Conservation (phyloP, 2,888 invertebrate genomes). For the Galerucella calmariensis region DNA sequence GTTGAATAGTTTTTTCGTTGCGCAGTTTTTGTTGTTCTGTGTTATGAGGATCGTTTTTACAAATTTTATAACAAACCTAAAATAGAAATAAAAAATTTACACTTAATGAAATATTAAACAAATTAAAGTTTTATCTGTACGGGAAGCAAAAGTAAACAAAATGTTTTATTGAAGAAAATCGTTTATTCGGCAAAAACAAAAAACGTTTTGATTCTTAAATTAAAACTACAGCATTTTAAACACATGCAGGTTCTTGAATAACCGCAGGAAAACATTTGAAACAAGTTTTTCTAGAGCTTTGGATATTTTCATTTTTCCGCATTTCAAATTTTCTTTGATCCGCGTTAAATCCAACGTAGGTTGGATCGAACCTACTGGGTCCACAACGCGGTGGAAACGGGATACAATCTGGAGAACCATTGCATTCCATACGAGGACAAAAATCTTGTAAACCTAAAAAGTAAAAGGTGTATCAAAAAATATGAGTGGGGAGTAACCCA, state of each 20-base stretch:
- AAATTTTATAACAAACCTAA: conserved; percentile 52
- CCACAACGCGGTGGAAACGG: conserved; percentile 66
- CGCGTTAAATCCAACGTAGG: neutral
- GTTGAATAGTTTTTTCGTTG: conserved; percentile 33
- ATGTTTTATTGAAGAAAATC: no score
- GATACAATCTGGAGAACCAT: conserved; percentile 65
- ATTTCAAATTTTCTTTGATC: neutral
- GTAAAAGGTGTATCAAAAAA: neutral
- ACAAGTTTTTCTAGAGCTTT: neutral
- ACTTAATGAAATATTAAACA: no score
- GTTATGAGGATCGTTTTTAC: conserved; percentile 16
- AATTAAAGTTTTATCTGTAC: no score
- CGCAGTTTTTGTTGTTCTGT: conserved; percentile 22
- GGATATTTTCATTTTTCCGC: neutral
- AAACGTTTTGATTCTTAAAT: no score
- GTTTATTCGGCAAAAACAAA: no score
- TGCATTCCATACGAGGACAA: conserved; percentile 61
- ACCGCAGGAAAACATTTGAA: conserved; percentile 11
- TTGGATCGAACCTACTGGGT: conserved; percentile 58
- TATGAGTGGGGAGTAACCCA: no score
- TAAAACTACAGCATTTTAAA: no score
- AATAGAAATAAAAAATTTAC: neutral
- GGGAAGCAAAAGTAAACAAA: no score
- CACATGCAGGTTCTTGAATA: neutral
- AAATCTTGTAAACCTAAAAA: conserved; percentile 23